phyloP scores from a whole-genome alignment of 2,797 vertebrate genomes.

The Diceros bicornis region DNA sequence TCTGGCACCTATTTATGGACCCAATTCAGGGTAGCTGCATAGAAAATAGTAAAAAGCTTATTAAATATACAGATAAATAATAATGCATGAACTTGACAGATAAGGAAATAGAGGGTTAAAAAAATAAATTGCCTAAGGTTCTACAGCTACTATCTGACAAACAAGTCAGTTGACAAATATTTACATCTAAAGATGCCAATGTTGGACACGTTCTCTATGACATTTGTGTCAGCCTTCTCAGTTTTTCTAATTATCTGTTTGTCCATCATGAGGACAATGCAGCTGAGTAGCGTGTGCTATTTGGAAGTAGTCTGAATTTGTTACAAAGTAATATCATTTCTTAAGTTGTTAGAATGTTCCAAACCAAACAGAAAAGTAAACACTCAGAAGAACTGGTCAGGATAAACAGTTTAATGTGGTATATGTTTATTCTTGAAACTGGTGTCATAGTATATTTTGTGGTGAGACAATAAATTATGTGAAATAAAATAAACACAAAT shows the following conservation, averaged over 20 bases:
- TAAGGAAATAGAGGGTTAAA: neutral
- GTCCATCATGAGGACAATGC: neutral
- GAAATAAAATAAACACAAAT: constrained; percentile 45
- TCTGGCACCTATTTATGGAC: neutral
- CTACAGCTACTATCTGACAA: neutral
- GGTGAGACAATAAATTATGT: constrained; percentile 8
- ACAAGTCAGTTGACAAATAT: neutral
- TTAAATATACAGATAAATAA: neutral
- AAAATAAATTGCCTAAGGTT: neutral
- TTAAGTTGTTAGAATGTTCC: constrained; percentile 50
- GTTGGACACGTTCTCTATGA: neutral
- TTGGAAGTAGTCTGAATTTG: constrained; percentile 13
- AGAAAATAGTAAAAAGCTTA: neutral
- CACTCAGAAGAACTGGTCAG: neutral
- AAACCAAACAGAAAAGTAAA: constrained; percentile 30
- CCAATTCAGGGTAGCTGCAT: neutral
- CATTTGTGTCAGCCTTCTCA: constrained; percentile 9
- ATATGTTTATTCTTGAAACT: constrained; percentile 34
- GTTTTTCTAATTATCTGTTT: constrained; percentile 63
- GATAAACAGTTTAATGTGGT: neutral
- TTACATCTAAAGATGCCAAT: neutral
- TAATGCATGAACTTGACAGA: neutral
- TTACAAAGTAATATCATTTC: neutral
- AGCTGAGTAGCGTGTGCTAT: neutral
- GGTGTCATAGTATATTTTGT: constrained; percentile 53